Evolutionary conservation across 2,797 vertebrate genomes (phyloP).

Genomic region (Chelonia mydas): DNA sequence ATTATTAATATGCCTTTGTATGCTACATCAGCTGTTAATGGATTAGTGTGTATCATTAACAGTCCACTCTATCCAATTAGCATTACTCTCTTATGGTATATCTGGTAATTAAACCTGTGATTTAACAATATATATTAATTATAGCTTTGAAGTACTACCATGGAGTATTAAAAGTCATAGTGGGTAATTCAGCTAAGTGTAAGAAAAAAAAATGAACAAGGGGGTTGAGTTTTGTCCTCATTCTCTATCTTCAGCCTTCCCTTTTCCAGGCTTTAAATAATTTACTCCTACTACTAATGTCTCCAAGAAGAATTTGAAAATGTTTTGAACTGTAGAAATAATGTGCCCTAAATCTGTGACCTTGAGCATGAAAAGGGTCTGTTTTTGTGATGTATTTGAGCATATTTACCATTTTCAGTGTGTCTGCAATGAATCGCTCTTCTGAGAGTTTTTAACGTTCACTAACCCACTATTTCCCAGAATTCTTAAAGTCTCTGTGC

Average conservation of each 20-base stretch:
- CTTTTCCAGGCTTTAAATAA: not conserved
- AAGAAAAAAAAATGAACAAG: accelerated
- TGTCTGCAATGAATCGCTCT: not conserved
- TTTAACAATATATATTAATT: not conserved
- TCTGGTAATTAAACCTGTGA: not conserved
- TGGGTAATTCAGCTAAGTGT: not conserved
- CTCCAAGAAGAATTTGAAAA: not conserved
- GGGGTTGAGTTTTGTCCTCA: not conserved
- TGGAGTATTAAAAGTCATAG: not conserved
- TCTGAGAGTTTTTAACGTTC: not conserved
- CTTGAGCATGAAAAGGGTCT: not conserved
- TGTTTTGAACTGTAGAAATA: not conserved
- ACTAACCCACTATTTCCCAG: not conserved
- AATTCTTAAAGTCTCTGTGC: not conserved
- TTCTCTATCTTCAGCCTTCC: not conserved
- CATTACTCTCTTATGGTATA: not conserved
- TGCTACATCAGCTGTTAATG: accelerated
- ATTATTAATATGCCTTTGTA: not conserved
- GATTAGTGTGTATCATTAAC: not conserved
- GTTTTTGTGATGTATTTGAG: not conserved
- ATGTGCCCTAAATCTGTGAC: not conserved
- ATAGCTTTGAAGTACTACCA: accelerated
- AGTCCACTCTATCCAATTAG: accelerated
- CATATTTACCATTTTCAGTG: not conserved
- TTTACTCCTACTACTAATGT: not conserved